A percentile compares a stretch with the other conserved stretches of the same genome.
These are phyloP conservation scores for Sylvia borin DNA, from an alignment of 2,797 vertebrate species.

Conservation along the genomic window DNA sequence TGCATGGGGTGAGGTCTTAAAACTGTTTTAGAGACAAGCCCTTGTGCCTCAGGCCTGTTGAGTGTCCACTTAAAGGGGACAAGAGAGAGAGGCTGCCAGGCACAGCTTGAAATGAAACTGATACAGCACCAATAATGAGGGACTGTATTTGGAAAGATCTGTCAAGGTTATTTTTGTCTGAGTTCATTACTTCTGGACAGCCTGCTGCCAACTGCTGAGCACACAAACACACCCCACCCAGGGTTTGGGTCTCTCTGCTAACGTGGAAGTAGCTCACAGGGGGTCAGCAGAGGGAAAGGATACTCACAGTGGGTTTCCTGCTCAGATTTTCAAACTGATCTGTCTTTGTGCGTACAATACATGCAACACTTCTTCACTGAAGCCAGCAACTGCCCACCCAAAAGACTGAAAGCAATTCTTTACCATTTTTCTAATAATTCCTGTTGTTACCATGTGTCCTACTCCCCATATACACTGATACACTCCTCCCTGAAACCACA, in stretches of 20 bases:
- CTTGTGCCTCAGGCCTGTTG: neutral
- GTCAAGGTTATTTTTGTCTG: conserved; percentile 55
- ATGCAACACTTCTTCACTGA: neutral
- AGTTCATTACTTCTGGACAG: conserved; percentile 35
- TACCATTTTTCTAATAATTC: neutral
- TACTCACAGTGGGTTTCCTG: neutral
- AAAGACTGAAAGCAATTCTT: neutral
- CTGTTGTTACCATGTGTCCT: neutral
- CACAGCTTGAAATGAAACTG: conserved; percentile 22
- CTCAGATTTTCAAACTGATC: neutral
- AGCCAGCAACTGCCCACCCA: neutral
- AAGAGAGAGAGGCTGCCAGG: neutral
- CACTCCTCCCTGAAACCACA: neutral
- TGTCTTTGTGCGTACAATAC: neutral
- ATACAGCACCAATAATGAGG: conserved; percentile 30
- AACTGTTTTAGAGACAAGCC: neutral
- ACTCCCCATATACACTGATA: neutral
- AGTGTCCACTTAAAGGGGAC: neutral
- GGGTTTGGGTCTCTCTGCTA: neutral
- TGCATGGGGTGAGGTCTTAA: neutral
- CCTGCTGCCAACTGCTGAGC: neutral
- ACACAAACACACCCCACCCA: neutral
- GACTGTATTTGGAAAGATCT: conserved; percentile 44
- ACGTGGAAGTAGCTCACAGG: neutral
- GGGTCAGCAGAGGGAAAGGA: neutral